Evolutionary conservation across 2,888 invertebrate genomes (phyloP).

Genomic region (Tipula unca): DNA sequence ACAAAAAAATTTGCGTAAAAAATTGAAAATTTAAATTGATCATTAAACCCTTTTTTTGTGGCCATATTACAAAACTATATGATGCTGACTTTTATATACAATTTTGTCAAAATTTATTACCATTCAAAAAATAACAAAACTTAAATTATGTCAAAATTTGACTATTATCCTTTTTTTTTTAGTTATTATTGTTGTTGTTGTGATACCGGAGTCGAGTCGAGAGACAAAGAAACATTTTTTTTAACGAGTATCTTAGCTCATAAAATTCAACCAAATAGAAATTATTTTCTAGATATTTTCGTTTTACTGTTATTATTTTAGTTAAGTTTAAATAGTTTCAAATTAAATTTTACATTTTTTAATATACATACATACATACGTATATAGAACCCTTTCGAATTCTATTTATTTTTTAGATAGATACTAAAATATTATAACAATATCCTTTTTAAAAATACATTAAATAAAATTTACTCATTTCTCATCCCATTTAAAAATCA

Average conservation of each 20-base stretch:
- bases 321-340: background rate
- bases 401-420: background rate
- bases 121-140: background rate
- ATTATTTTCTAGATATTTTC: background rate
- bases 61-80: background rate
- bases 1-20: background rate
- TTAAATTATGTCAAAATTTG: background rate
- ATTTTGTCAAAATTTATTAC: background rate
- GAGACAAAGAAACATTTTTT: background rate
- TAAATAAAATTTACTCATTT: background rate
- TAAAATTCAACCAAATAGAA: conserved; percentile 8
- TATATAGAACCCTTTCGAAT: background rate
- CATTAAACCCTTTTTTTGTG: conserved; percentile 10
- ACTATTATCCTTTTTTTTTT: background rate
- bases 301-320: background rate
- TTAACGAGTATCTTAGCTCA: background rate
- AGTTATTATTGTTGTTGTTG: no score
- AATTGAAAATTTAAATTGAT: background rate
- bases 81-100: background rate
- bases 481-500: background rate
- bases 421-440: conserved; percentile 14
- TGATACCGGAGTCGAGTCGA: background rate
- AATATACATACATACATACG: no score
- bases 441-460: conserved; percentile 14
- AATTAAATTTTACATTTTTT: background rate